Conservation (phyloP, 1,140 invertebrate species). For the Charaxes varanes region DNA sequence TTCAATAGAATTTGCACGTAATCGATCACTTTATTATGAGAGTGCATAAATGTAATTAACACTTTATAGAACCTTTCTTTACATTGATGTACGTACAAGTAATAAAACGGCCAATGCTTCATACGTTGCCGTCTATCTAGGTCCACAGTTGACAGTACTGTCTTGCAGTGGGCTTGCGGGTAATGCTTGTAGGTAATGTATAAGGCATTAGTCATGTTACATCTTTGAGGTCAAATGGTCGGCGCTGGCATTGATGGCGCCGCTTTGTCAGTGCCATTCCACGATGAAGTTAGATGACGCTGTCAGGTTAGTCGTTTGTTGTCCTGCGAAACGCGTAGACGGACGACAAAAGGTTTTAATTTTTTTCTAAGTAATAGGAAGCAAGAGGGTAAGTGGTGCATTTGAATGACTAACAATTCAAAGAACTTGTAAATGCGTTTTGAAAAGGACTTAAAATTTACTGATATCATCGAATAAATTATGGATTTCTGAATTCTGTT, state of each 20-base stretch:
- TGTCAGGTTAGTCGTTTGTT: slow-evolving; percentile 39
- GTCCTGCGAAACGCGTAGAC: slow-evolving; percentile 25
- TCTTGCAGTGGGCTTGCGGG: slow-evolving; percentile 27
- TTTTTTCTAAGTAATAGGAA: slow-evolving; percentile 2
- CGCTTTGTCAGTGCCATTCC: slow-evolving; percentile 55
- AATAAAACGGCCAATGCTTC: slow-evolving; percentile 1
- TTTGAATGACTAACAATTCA: too few relatives aligned
- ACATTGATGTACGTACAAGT: not conserved
- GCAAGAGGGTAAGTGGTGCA: too few relatives aligned
- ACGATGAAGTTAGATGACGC: slow-evolving; percentile 49
- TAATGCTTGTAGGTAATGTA: slow-evolving; percentile 42
- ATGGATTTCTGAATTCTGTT: too few relatives aligned
- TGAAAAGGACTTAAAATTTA: too few relatives aligned
- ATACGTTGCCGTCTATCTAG: slow-evolving; percentile 10
- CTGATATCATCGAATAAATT: too few relatives aligned
- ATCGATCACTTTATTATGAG: too few relatives aligned
- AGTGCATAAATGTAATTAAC: too few relatives aligned
- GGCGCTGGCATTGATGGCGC: slow-evolving; percentile 36
- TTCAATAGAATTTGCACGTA: too few relatives aligned
- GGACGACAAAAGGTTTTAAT: slow-evolving; percentile 10
- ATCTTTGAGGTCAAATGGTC: slow-evolving; percentile 40
- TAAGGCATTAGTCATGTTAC: slow-evolving; percentile 48
- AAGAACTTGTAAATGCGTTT: too few relatives aligned
- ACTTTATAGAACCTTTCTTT: slow-evolving; percentile 1
- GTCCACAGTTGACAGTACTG: slow-evolving; percentile 16